Evolutionary conservation across 2,113 vertebrate species (phyloP).

Genomic region (Tonatia bakeri): DNA sequence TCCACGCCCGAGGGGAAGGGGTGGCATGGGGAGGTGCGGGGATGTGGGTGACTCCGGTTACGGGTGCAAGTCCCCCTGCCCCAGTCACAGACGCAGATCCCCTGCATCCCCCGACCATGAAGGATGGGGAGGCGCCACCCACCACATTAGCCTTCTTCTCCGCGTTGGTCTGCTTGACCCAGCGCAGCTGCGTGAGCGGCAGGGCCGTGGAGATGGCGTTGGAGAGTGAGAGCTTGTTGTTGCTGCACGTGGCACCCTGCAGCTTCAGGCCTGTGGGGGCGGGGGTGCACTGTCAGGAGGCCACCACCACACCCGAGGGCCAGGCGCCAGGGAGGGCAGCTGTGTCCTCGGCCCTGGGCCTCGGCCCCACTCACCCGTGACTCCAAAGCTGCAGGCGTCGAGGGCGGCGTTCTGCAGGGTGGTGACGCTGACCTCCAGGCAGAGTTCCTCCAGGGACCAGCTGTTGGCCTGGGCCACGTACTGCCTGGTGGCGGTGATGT

Average conservation of each 20-base stretch:
- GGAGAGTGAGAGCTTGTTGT: conserved; percentile 96
- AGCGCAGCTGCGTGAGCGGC: conserved; percentile 95
- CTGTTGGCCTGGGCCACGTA: conserved; percentile 98
- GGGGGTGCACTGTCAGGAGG: no score
- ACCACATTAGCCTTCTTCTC: conserved; percentile 93
- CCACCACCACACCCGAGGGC: no score
- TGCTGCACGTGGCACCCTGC: conserved; percentile 92
- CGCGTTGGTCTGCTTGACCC: conserved; percentile 90
- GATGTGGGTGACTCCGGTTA: accelerated
- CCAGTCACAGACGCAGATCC: not conserved
- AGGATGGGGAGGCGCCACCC: conserved; percentile 15
- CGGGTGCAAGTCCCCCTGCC: accelerated
- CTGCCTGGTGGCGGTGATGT: conserved; percentile 96
- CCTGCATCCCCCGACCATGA: accelerated
- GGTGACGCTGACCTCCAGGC: conserved; percentile 95
- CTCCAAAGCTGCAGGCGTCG: conserved; percentile 98
- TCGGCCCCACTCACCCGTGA: conserved; percentile 86
- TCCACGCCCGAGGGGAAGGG: not conserved
- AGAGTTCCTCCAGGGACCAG: conserved; percentile 98
- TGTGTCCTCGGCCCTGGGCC: no score
- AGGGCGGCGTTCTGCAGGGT: conserved; percentile 87
- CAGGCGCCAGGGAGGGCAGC: no score
- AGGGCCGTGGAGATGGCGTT: conserved; percentile 94
- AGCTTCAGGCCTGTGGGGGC: conserved; percentile 89
- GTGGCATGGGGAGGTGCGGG: not conserved